phyloP scores from a whole-genome alignment of 2,113 vertebrate species.

The Panurus biarmicus region DNA sequence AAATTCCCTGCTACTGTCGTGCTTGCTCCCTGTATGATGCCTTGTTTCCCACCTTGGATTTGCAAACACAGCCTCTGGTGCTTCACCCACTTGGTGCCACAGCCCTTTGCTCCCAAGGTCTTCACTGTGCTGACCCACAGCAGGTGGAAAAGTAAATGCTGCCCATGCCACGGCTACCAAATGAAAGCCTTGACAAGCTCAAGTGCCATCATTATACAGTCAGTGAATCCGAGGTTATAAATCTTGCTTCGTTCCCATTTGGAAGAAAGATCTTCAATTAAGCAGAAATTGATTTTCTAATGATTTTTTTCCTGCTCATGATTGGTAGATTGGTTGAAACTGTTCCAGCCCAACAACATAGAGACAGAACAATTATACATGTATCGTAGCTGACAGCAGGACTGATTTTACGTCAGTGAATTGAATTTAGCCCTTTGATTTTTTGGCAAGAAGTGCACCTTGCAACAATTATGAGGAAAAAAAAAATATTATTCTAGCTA shows the following conservation, averaged over 20 bases:
- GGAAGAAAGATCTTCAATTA: conserved; percentile 72
- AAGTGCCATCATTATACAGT: conserved; percentile 3
- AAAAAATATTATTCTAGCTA: neutral
- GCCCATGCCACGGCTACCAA: neutral
- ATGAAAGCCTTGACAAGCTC: conserved; percentile 10
- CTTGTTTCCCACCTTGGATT: neutral
- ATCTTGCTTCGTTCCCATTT: conserved; percentile 61
- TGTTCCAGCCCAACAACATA: conserved; percentile 40
- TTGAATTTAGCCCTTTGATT: conserved; percentile 25
- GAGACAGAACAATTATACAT: conserved; percentile 52
- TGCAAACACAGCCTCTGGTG: neutral
- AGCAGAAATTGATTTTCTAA: conserved; percentile 75
- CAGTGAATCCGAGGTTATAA: conserved; percentile 47
- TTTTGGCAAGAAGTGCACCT: neutral
- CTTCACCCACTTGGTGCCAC: fast-evolving
- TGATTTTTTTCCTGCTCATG: conserved; percentile 47
- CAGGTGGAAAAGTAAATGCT: neutral
- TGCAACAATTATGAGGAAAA: neutral
- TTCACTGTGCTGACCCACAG: neutral
- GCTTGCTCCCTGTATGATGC: neutral
- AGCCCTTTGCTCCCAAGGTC: neutral
- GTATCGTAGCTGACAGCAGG: neutral
- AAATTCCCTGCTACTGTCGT: neutral
- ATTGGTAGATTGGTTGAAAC: conserved; percentile 58
- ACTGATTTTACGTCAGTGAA: conserved; percentile 30